Percentiles rank a stretch among this genome's conserved stretches.
phyloP scores from a whole-genome alignment of 2,888 invertebrate genomes.

The Podabrus alpinus region DNA sequence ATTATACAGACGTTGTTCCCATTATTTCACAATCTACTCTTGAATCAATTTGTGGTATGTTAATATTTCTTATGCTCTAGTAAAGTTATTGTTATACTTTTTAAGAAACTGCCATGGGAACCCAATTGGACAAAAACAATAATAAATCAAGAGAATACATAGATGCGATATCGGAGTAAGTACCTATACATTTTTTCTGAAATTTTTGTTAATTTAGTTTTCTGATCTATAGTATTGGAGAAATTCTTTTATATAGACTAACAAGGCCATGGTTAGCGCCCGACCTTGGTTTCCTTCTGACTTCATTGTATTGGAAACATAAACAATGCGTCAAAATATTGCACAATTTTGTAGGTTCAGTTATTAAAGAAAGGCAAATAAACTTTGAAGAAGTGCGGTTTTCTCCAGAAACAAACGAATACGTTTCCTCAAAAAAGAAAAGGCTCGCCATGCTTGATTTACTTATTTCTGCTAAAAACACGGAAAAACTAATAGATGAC shows the following conservation, averaged over 20 bases:
- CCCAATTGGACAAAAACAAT: constrained; percentile 57
- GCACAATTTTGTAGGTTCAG: constrained; percentile 39
- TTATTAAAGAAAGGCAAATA: constrained; percentile 36
- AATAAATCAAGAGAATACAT: constrained; percentile 20
- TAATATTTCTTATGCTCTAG: too few relatives aligned
- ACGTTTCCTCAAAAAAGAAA: too few relatives aligned
- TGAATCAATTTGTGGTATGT: neutral
- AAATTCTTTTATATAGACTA: constrained; percentile 34
- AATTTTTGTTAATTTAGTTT: too few relatives aligned
- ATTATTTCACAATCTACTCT: neutral
- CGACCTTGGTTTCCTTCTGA: constrained; percentile 29
- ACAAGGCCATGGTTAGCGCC: constrained; percentile 38
- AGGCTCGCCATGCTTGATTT: too few relatives aligned
- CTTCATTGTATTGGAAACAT: constrained; percentile 12
- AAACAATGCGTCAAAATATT: constrained; percentile 26
- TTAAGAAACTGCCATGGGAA: constrained; percentile 72
- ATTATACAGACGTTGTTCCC: neutral
- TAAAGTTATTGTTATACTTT: constrained; percentile 15
- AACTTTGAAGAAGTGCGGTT: constrained; percentile 8
- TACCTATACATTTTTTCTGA: neutral
- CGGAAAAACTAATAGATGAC: too few relatives aligned
- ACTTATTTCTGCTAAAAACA: too few relatives aligned
- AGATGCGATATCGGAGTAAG: constrained; percentile 64
- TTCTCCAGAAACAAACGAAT: constrained; percentile 43
- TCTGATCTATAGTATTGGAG: constrained; percentile 30